These are phyloP conservation scores for Grammomys surdaster DNA, from an alignment of 2,113 vertebrate genomes.

Conservation along the genomic window DNA sequence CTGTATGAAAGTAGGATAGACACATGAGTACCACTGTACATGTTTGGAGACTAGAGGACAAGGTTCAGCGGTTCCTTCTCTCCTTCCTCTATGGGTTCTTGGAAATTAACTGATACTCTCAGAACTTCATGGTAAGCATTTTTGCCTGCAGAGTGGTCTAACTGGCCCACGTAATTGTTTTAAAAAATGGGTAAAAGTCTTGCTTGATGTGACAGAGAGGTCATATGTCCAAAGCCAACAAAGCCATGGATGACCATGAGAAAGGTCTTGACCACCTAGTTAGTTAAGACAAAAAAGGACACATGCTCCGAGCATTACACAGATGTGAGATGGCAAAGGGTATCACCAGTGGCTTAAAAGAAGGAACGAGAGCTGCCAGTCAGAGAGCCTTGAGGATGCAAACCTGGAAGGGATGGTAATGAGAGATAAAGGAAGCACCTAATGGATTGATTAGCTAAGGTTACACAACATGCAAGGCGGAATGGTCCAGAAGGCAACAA, in stretches of 20 bases:
- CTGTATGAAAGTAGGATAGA: not conserved
- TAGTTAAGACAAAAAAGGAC: not conserved
- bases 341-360: not conserved
- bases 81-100: not conserved
- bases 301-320: not conserved
- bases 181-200: not conserved
- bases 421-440: not conserved
- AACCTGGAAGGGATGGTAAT: not conserved
- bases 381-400: not conserved
- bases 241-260: not conserved
- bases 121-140: too few species aligned
- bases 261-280: not conserved
- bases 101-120: not conserved
- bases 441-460: not conserved
- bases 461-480: not conserved
- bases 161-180: not conserved
- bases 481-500: not conserved
- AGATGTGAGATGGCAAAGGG: not conserved
- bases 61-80: fast-evolving
- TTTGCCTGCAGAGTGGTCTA: not conserved
- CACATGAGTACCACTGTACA: not conserved
- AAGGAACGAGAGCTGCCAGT: not conserved
- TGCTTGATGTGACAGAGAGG: not conserved
- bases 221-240: not conserved
- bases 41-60: not conserved